Conservation (phyloP, 2,888 invertebrate species). For the Drosophila paranaensis region DNA sequence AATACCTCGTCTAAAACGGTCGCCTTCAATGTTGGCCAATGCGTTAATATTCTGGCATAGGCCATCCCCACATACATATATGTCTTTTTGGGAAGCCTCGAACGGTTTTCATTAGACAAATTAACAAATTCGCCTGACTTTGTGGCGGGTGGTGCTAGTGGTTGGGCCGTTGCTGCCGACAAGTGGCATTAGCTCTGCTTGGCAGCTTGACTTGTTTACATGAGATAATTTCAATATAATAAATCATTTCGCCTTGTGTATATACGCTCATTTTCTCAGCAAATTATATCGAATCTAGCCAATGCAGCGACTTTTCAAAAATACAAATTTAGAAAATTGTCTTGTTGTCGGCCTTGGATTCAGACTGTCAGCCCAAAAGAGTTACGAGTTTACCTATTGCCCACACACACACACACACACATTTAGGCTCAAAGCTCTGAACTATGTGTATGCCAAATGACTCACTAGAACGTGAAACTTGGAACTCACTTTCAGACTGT, state of each 20-base stretch:
- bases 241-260: slow-evolving; percentile 71
- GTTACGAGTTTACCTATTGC: slow-evolving; percentile 40
- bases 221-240: slow-evolving; percentile 82
- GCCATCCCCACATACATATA: slow-evolving; percentile 30
- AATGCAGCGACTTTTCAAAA: slow-evolving; percentile 27
- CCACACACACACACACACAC: not conserved
- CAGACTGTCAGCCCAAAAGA: slow-evolving; percentile 47
- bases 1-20: slow-evolving; percentile 57
- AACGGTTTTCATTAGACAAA: slow-evolving; percentile 81
- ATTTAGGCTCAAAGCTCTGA: slow-evolving; percentile 22
- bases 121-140: slow-evolving; percentile 73
- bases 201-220: slow-evolving; percentile 84
- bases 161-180: slow-evolving; percentile 49
- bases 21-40: slow-evolving; percentile 56
- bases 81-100: slow-evolving; percentile 13
- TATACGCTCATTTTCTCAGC: slow-evolving; percentile 35
- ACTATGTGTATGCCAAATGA: slow-evolving; percentile 12
- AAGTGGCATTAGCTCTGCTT: slow-evolving; percentile 77
- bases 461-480: slow-evolving; percentile 16
- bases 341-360: slow-evolving; percentile 48
- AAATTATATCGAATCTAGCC: slow-evolving; percentile 35
- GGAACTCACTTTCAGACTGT: not conserved
- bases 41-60: slow-evolving; percentile 41
- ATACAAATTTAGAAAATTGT: slow-evolving; percentile 17
- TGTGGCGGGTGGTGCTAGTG: slow-evolving; percentile 19